phyloP scores from a whole-genome alignment of 2,888 invertebrate species.

The Rhingia campestris region DNA sequence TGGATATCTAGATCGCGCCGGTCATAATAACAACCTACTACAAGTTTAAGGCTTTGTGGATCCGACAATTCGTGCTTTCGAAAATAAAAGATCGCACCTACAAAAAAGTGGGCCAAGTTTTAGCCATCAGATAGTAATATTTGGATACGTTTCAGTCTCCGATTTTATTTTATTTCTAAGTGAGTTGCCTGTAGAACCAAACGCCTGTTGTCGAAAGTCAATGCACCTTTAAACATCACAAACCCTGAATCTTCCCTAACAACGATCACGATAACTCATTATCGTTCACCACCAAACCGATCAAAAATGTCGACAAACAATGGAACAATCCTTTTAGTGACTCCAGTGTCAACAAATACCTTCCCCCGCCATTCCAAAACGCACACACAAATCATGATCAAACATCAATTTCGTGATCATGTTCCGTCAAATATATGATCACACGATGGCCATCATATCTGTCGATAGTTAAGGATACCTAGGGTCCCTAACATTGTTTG shows the following conservation, averaged over 20 bases:
- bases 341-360: slow-evolving; percentile 30
- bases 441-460: slow-evolving; percentile 12
- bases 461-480: slow-evolving; percentile 4
- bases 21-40: too few species aligned
- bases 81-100: too few species aligned
- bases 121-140: too few species aligned
- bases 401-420: slow-evolving; percentile 45
- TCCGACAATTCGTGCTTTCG: too few species aligned
- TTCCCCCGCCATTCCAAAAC: background rate
- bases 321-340: slow-evolving; percentile 35
- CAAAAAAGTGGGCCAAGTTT: too few species aligned
- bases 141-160: too few species aligned
- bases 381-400: slow-evolving; percentile 17
- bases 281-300: background rate
- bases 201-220: too few species aligned
- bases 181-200: too few species aligned
- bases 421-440: slow-evolving; percentile 42
- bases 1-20: too few species aligned
- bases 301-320: slow-evolving; percentile 1
- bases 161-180: too few species aligned
- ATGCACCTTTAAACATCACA: too few species aligned
- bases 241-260: background rate
- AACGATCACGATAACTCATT: background rate
- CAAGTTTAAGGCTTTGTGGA: too few species aligned
- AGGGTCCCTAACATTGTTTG: slow-evolving; percentile 18